Evolutionary conservation across 2,113 vertebrate genomes (phyloP).

Genomic region (Cairina moschata): DNA sequence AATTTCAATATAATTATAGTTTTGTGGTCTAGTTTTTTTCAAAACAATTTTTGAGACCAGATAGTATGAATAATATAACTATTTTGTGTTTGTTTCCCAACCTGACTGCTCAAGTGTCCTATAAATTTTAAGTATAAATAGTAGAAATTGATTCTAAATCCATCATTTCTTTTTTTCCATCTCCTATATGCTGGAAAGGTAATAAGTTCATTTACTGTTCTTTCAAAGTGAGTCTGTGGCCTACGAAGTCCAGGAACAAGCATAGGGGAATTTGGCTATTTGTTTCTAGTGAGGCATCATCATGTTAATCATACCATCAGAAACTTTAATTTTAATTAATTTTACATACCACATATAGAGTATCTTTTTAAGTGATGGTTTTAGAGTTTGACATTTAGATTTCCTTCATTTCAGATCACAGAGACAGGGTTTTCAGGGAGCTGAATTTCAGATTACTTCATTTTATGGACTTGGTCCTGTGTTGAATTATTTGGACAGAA

Average conservation of each 20-base stretch:
- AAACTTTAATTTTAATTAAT: background rate
- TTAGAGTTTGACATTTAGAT: background rate
- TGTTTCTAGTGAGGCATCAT: background rate
- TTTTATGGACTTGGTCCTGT: background rate
- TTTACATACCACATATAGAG: background rate
- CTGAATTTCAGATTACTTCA: background rate
- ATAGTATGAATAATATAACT: background rate
- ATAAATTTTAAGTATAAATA: background rate
- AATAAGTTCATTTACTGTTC: background rate
- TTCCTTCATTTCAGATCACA: background rate
- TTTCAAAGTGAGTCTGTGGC: background rate
- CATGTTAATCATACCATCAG: background rate
- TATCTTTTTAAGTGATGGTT: background rate
- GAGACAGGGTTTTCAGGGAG: background rate
- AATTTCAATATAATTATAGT: background rate
- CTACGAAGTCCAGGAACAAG: background rate
- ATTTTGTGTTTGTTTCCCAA: background rate
- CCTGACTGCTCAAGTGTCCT: background rate
- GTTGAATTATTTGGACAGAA: background rate
- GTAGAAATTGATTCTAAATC: background rate
- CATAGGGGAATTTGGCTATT: background rate
- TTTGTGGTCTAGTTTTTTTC: background rate
- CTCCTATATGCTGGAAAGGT: background rate
- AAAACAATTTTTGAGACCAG: background rate
- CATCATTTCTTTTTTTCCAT: background rate